Evolutionary conservation across 2,113 vertebrate species (phyloP).

Genomic region (Upupa epops): DNA sequence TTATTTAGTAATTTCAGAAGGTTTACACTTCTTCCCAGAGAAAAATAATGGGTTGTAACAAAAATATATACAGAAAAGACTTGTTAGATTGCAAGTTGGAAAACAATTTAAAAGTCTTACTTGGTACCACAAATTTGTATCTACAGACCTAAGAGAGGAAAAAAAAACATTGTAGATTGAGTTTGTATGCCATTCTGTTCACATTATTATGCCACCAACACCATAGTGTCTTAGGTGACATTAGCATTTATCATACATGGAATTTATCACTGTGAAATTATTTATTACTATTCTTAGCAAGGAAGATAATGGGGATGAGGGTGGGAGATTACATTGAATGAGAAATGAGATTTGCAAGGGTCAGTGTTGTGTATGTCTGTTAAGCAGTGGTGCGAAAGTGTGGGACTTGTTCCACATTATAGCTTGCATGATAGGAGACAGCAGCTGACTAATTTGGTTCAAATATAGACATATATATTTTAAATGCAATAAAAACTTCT

Average conservation of each 20-base stretch:
- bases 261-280: conserved; percentile 61
- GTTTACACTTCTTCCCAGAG: not conserved
- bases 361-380: not conserved
- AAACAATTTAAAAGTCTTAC: conserved; percentile 31
- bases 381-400: not conserved
- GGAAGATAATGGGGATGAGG: conserved; percentile 9
- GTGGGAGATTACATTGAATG: not conserved
- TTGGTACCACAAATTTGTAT: not conserved
- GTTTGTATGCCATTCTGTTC: conserved; percentile 34
- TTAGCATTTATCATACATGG: conserved; percentile 56
- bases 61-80: not conserved
- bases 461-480: not conserved
- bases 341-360: conserved; percentile 32
- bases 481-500: not conserved
- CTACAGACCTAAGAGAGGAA: not conserved
- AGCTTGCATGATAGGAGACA: not conserved
- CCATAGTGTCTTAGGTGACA: conserved; percentile 62
- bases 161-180: not conserved
- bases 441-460: not conserved
- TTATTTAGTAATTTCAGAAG: not conserved
- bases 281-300: conserved; percentile 65
- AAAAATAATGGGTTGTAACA: not conserved
- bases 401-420: not conserved
- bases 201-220: conserved; percentile 29
- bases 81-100: not conserved